Percentiles rank a stretch among this genome's conserved stretches.
Conservation (phyloP, 2,888 invertebrate species). For the Eristalis intricaria region DNA sequence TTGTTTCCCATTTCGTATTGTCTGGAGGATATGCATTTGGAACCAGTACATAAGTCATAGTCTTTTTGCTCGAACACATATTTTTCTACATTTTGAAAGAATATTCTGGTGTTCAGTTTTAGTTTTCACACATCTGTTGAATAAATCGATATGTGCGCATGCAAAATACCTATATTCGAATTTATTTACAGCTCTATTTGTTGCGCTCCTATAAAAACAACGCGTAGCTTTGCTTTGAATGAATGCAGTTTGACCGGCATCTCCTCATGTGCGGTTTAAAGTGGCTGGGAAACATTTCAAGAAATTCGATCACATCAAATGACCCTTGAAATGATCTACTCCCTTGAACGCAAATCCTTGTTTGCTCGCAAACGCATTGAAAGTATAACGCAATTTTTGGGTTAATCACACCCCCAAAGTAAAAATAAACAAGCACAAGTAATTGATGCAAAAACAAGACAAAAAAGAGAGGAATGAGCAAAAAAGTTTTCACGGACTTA, state of each 20-base stretch:
- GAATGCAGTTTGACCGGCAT: background rate
- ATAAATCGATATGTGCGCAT: background rate
- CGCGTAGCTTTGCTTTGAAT: background rate
- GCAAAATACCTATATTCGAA: background rate
- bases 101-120: too few species aligned
- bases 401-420: constrained; percentile 1
- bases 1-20: too few species aligned
- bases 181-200: background rate
- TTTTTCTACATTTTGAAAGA: too few species aligned
- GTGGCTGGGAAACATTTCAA: constrained; percentile 2
- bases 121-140: too few species aligned
- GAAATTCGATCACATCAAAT: constrained; percentile 20
- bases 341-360: background rate
- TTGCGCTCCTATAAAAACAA: background rate
- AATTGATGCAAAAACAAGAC: constrained; percentile 1
- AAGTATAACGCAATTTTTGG: constrained; percentile 2
- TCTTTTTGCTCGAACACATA: too few species aligned
- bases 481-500: constrained; percentile 50
- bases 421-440: constrained; percentile 14
- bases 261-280: background rate
- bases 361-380: constrained; percentile 26
- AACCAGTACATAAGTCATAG: too few species aligned
- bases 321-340: constrained; percentile 21
- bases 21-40: too few species aligned
- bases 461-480: background rate